Base-by-base conservation (phyloP, 2,797 vertebrate species). In the Fundulus diaphanus region DNA sequence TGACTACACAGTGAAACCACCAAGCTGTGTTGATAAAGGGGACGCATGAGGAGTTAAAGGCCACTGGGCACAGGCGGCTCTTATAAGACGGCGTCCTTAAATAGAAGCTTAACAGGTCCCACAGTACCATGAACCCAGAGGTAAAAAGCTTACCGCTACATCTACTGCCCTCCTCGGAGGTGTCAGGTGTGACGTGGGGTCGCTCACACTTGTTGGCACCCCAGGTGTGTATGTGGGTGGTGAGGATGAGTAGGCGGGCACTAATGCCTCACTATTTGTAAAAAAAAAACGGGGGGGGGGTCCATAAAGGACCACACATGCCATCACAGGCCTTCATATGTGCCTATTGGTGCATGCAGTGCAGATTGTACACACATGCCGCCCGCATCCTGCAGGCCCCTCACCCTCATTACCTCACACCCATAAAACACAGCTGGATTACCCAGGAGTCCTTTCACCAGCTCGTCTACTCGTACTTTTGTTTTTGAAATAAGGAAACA, bases 401-500 rank as follows among this genome's bases (percentile, higher is more conserved):
- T 90, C 84, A 82, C n/a, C n/a, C n/a, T n/a, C 83, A 91, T 94
- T 90, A 94, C 92, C 92, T 93, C 93, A 93, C 80, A 84, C 85
- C 83, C 75, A 92, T 94, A 93, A 94, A 94, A 83, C 65, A 82
- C 16, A 68, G 63, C 80, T 56, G 71, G 86, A 87, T 92, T 89
- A 88, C 92, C 89, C 87, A 91, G 68, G 82, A 90, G 91, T 79
- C 92, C 90, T 92, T 91, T 92, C 92, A 89, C 82, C 87, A 85
- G 56, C 83, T 81, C 72, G 85, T 88, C 86, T 56, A 72, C 82
- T 87, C 79, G 46, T 83, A 51, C 76, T 74, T 46, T 56, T 92
- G 87, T 91, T 93, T 91, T 88, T 89, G 74, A 83, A 88, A 68
- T 52, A 51, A 76, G 80, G 67, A 81, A 80, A 72, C 76, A 56